A percentile compares a stretch with the other conserved stretches of the same genome.
These are phyloP conservation scores for Dreissena polymorpha DNA, from an alignment of 1,140 invertebrate genomes.

Conservation along the genomic window DNA sequence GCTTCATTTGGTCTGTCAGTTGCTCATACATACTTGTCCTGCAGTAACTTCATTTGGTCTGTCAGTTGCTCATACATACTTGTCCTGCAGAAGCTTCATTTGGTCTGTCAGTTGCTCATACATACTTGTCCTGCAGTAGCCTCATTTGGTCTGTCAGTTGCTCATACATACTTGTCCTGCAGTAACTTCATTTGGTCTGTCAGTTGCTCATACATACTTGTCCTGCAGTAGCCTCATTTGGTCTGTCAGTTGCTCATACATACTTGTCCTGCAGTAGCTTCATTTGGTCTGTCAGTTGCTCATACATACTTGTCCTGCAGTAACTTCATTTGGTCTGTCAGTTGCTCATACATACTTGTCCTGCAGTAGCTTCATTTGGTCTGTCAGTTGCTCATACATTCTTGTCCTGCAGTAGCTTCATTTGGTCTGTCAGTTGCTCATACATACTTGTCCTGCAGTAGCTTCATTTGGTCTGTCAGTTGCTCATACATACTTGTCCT, in stretches of 20 bases:
- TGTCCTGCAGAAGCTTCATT: constrained; percentile 65
- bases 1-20: constrained; percentile 68
- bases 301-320: constrained; percentile 73
- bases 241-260: constrained; percentile 70
- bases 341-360: no score
- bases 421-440: constrained; percentile 70
- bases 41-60: constrained; percentile 68
- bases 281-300: constrained; percentile 70
- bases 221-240: constrained; percentile 69
- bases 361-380: constrained; percentile 68
- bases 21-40: no score
- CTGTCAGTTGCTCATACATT: constrained; percentile 69
- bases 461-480: constrained; percentile 68
- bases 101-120: constrained; percentile 72
- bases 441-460: constrained; percentile 70
- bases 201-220: constrained; percentile 68
- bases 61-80: constrained; percentile 69
- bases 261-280: constrained; percentile 67
- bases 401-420: constrained; percentile 67
- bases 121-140: constrained; percentile 67
- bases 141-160: constrained; percentile 68
- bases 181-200: constrained; percentile 69
- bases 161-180: no score
- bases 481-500: no score
- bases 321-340: constrained; percentile 68